These are phyloP conservation scores for Philantomba maxwellii DNA, from an alignment of 2,113 vertebrate genomes.

Conservation along the genomic window DNA sequence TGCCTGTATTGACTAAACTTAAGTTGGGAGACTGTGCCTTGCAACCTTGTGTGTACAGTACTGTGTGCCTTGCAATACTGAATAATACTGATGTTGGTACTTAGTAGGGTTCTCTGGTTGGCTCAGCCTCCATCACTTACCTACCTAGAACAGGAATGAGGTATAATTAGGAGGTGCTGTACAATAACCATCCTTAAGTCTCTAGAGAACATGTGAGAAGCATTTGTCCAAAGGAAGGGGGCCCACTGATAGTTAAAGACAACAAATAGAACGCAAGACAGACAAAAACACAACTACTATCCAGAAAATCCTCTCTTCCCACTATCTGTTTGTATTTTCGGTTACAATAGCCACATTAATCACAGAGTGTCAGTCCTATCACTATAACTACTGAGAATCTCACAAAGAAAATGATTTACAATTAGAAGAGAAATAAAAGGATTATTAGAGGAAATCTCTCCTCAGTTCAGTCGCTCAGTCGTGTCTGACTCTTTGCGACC, in stretches of 20 bases:
- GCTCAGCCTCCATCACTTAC: background rate
- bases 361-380: background rate
- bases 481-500: too few relatives aligned
- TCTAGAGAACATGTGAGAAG: background rate
- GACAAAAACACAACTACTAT: background rate
- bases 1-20: background rate
- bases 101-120: too few relatives aligned
- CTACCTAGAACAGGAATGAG: background rate
- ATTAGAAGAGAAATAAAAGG: background rate
- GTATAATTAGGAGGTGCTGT: fast-evolving
- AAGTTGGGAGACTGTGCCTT: background rate
- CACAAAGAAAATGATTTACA: background rate
- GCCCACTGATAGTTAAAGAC: background rate
- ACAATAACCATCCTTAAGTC: background rate
- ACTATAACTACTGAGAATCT: constrained; percentile 1
- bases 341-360: background rate
- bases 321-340: background rate
- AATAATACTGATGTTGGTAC: fast-evolving
- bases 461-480: too few relatives aligned
- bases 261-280: background rate
- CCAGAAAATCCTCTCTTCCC: background rate
- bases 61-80: fast-evolving
- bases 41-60: background rate
- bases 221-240: background rate
- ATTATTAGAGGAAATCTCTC: background rate